phyloP scores from a whole-genome alignment of 2,888 invertebrate species.

The Plebejus anna region DNA sequence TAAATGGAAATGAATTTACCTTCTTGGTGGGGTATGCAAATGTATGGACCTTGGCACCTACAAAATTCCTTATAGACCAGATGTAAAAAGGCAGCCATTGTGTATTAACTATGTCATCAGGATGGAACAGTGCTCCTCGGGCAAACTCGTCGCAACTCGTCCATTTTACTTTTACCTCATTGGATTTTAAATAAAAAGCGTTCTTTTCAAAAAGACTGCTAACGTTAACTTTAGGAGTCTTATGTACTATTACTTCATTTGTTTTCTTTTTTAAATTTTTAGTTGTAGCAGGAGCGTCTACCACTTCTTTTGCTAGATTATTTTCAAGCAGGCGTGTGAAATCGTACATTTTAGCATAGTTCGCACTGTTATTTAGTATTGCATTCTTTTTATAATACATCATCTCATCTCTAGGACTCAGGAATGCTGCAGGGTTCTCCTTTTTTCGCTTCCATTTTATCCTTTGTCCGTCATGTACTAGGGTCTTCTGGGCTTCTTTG shows the following conservation, averaged over 20 bases:
- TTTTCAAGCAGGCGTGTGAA: constrained; percentile 35
- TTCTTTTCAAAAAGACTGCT: constrained; percentile 33
- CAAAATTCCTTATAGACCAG: constrained; percentile 46
- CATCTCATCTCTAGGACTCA: constrained; percentile 38
- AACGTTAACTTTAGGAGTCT: neutral
- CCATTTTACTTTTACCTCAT: constrained; percentile 42
- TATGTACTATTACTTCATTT: neutral
- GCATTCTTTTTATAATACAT: constrained; percentile 34
- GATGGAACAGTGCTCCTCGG: constrained; percentile 48
- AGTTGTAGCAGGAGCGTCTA: neutral
- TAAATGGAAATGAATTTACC: constrained; percentile 41
- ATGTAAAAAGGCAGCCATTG: constrained; percentile 61
- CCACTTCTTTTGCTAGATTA: constrained; percentile 10
- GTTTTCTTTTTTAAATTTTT: neutral
- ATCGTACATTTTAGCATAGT: constrained; percentile 36
- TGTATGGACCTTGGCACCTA: constrained; percentile 43
- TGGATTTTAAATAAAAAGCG: constrained; percentile 38
- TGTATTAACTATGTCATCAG: constrained; percentile 52
- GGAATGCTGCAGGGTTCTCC: constrained; percentile 29
- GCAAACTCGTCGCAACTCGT: constrained; percentile 59
- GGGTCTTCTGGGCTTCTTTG: neutral
- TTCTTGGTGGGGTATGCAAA: constrained; percentile 54
- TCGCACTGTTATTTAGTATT: neutral
- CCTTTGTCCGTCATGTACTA: neutral
- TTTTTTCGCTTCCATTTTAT: constrained; percentile 8